Evolutionary conservation across 2,797 vertebrate species (phyloP).

Genomic region (Oryzias dopingdopingensis): DNA sequence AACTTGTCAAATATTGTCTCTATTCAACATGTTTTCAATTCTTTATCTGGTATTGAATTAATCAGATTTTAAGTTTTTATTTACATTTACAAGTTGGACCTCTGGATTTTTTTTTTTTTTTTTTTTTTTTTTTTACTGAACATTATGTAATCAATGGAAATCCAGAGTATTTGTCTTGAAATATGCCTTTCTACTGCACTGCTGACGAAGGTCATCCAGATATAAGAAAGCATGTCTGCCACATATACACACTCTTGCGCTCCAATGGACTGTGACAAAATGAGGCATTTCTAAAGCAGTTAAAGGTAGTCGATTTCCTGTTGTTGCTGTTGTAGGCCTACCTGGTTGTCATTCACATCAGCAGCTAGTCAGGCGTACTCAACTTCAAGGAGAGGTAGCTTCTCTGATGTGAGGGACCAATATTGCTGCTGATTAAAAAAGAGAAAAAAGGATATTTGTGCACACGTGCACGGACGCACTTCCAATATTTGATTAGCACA

Average conservation of each 20-base stretch:
- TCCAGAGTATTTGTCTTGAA: conserved; percentile 3
- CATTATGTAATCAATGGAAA: conserved; percentile 20
- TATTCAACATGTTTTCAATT: too few relatives aligned
- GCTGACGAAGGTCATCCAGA: conserved; percentile 7
- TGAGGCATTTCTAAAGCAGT: conserved; percentile 46
- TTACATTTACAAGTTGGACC: too few relatives aligned
- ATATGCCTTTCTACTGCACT: not conserved
- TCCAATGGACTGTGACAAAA: conserved; percentile 37
- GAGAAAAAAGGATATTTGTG: conserved; percentile 32
- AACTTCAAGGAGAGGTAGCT: conserved; percentile 45
- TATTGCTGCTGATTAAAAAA: conserved; percentile 53
- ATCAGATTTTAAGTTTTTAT: too few relatives aligned
- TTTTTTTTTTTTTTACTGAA: conserved; percentile 9
- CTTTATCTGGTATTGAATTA: too few relatives aligned
- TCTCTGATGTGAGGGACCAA: conserved; percentile 48
- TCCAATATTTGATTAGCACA: not conserved
- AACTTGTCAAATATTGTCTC: too few relatives aligned
- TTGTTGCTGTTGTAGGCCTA: conserved; percentile 40
- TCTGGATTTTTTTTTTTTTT: too few relatives aligned
- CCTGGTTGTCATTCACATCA: conserved; percentile 53
- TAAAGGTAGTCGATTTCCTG: conserved; percentile 48
- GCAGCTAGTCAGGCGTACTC: conserved; percentile 42
- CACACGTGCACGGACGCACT: conserved; percentile 23
- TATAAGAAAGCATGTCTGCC: conserved; percentile 29
- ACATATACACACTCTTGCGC: conserved; percentile 15